Percentiles rank a stretch among this genome's conserved stretches.
Evolutionary conservation across 2,888 invertebrate species (phyloP).

Genomic region (Capitulum mitella): DNA sequence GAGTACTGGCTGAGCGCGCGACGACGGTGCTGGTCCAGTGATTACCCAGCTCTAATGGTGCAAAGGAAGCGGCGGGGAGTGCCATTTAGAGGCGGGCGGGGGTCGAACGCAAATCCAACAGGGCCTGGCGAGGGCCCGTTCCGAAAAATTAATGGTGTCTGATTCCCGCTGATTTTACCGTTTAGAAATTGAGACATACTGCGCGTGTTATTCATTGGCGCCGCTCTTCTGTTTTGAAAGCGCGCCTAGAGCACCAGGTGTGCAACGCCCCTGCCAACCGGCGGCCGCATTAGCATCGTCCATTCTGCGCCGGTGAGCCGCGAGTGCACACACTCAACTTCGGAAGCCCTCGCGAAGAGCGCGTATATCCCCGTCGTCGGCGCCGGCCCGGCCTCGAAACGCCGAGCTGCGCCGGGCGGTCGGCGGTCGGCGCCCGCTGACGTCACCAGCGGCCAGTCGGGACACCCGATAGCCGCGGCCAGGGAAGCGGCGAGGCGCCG

Average conservation of each 20-base stretch:
- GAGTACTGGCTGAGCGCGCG: too few species aligned
- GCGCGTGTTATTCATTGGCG: not conserved
- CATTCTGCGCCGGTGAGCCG: too few species aligned
- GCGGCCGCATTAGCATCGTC: not conserved
- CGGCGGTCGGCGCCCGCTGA: too few species aligned
- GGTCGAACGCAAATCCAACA: slow-evolving; percentile 2
- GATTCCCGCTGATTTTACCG: not conserved
- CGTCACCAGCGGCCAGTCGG: too few species aligned
- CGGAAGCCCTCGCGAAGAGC: too few species aligned
- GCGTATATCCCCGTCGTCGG: too few species aligned
- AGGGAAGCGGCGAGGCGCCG: too few species aligned
- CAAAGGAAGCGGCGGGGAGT: not conserved
- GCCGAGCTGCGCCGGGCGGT: too few species aligned
- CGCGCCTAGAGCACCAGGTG: not conserved
- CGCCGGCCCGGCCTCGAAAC: too few species aligned
- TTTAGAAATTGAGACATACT: slow-evolving; percentile 5
- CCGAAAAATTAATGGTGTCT: not conserved
- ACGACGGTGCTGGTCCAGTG: too few species aligned
- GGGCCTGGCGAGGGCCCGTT: not conserved
- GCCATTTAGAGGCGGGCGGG: not conserved
- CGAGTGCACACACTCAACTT: too few species aligned
- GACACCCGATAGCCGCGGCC: too few species aligned
- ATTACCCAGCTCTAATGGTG: not conserved
- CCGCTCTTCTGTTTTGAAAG: not conserved
- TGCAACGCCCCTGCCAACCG: not conserved